Evolutionary conservation across 2,113 vertebrate genomes (phyloP).

Genomic region (Psittacula cyanocephala): DNA sequence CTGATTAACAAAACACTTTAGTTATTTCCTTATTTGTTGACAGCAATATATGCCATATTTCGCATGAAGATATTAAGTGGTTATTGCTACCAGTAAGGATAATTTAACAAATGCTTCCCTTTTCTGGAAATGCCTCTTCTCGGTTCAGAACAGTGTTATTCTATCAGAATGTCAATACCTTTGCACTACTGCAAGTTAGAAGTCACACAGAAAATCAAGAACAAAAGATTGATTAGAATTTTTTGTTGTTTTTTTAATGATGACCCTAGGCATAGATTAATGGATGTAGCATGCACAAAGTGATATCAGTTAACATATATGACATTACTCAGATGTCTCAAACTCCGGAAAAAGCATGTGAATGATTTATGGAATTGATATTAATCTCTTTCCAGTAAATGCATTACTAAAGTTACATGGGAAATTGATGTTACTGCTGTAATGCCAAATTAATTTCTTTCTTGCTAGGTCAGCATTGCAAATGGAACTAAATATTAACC

Average conservation of each 20-base stretch:
- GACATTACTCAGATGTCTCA: slow-evolving; percentile 84
- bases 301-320: slow-evolving; percentile 89
- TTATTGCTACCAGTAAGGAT: slow-evolving; percentile 19
- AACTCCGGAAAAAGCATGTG: slow-evolving; percentile 86
- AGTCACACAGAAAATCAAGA: slow-evolving; percentile 56
- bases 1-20: slow-evolving; percentile 23
- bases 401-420: slow-evolving; percentile 89
- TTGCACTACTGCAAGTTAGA: slow-evolving; percentile 22
- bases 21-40: slow-evolving; percentile 9
- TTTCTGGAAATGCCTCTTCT: background rate
- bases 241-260: slow-evolving; percentile 76
- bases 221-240: slow-evolving; percentile 58
- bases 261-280: slow-evolving; percentile 85
- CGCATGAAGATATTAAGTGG: background rate
- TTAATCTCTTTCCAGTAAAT: slow-evolving; percentile 97
- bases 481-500: slow-evolving; percentile 80
- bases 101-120: slow-evolving; percentile 35
- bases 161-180: background rate
- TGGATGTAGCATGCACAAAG: slow-evolving; percentile 78
- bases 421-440: slow-evolving; percentile 87
- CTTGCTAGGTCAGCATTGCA: slow-evolving; percentile 85
- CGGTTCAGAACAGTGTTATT: background rate
- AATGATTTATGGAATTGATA: slow-evolving; percentile 99
- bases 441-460: slow-evolving; percentile 88
- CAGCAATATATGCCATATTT: background rate